These are phyloP conservation scores for Euleptes europaea DNA, from an alignment of 2,113 vertebrate genomes.

Conservation along the genomic window DNA sequence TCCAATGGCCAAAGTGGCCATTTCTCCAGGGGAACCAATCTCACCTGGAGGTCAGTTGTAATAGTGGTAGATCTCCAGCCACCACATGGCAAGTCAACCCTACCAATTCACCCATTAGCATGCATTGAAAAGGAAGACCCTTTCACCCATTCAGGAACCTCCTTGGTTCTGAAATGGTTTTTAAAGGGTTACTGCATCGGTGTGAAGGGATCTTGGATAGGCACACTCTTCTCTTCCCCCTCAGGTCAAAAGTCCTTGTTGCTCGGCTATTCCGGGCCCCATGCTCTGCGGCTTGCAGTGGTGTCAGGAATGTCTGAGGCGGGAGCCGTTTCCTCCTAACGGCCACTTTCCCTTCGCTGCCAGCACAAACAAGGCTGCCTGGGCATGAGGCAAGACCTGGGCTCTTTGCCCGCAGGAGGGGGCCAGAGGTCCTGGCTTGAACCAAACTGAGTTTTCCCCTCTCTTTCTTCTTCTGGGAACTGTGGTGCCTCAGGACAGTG, in stretches of 20 bases:
- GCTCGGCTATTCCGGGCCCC: background rate
- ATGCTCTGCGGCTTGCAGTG: background rate
- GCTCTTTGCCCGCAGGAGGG: background rate
- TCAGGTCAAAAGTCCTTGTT: background rate
- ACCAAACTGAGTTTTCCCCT: background rate
- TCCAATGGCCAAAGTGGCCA: too few species aligned
- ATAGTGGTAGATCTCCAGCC: too few species aligned
- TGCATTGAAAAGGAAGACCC: too few species aligned
- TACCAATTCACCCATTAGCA: too few species aligned
- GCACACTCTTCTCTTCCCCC: background rate
- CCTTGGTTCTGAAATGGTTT: too few species aligned
- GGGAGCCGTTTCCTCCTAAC: background rate
- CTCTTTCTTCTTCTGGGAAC: background rate
- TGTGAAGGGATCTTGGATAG: too few species aligned
- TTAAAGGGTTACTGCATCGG: too few species aligned
- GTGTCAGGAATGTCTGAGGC: background rate
- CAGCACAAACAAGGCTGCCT: background rate
- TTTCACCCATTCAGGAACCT: too few species aligned
- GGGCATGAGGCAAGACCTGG: constrained; percentile 1
- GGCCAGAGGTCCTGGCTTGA: background rate
- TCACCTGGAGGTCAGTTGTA: too few species aligned
- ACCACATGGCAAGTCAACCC: too few species aligned
- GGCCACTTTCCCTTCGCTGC: background rate
- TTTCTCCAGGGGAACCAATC: too few species aligned
- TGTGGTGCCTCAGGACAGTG: background rate